Evolutionary conservation across 2,113 vertebrate genomes (phyloP), one percentile per base, ranked within the genome.

Genomic region (Chaenocephalus aceratus): DNA sequence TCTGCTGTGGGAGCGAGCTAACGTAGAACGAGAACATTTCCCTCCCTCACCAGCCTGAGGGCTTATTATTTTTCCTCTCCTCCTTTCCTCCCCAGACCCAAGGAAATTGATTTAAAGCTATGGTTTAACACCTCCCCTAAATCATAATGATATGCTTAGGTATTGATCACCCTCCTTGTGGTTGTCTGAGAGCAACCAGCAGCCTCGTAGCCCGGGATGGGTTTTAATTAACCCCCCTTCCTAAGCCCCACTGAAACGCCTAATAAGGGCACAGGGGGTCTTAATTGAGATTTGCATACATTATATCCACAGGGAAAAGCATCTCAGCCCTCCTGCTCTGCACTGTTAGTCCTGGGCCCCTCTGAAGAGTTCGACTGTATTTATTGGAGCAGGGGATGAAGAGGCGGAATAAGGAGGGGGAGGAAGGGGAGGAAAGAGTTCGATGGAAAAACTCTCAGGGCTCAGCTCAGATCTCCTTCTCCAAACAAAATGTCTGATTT

Each of bases 281-380:
- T 94, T 90, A 91, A 94, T 86, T 91, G 86, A 91, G 91, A 92
- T 93, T 89, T 92, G 83, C 91, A 95, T 93, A 87, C 58, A 94
- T 94, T 93, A 94, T 21, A 74, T 57, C 85, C 64, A 41, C 53
- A 72, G 54, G 82, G 79, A 82, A 81, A 85, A 82, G 80, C 81
- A 57, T 45, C 77, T 76, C 75, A 86, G 79, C 80, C 79, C 48
- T 77, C 45, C 60, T 54, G 49, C 60, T 54, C 63, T 46, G 61
- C 71, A 70, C 65, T 70, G 76, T 88, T 63, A 77, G 72, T 78
- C 60, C 70, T n/a, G 23, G 66, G 69, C 67, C 66, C 53, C 34
- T 58, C 30, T 54, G 75, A 88, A 64, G 88, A 75, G 60, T 52
- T 76, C 15, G 77, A 88, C 76, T 75, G 89, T 77, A 85, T 84